These are phyloP conservation scores for Cavia aperea DNA, from an alignment of 2,113 vertebrate genomes.

Conservation along the genomic window DNA sequence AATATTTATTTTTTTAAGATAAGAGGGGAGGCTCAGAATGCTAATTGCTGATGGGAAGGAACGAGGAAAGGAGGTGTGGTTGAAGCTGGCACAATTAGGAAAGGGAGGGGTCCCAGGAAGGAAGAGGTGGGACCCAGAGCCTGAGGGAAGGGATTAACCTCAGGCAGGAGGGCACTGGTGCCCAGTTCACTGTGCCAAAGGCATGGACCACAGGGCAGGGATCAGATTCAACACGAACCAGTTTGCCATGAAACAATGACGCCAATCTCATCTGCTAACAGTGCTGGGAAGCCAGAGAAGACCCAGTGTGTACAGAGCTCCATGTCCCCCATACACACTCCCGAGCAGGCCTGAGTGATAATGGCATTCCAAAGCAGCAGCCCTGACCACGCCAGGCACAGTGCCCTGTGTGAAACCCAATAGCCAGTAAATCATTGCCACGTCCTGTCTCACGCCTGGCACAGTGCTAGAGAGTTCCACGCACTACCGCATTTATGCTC, in stretches of 20 bases:
- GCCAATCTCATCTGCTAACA: background rate
- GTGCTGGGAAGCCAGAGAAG: background rate
- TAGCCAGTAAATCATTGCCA: background rate
- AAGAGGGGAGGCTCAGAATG: slow-evolving; percentile 27
- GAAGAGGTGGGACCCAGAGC: background rate
- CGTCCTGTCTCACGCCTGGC: background rate
- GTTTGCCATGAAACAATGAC: background rate
- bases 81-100: background rate
- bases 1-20: slow-evolving; percentile 59
- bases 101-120: slow-evolving; percentile 41
- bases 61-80: slow-evolving; percentile 27
- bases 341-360: background rate
- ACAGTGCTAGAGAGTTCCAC: background rate
- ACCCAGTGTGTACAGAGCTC: background rate
- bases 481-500: background rate
- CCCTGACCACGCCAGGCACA: background rate
- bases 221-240: background rate
- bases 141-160: slow-evolving; percentile 26
- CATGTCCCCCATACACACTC: background rate
- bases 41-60: slow-evolving; percentile 41
- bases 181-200: background rate
- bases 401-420: background rate
- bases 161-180: background rate
- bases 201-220: background rate
- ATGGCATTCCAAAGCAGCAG: background rate